phyloP scores from a whole-genome alignment of 2,888 invertebrate genomes.

The Idaea aversata region DNA sequence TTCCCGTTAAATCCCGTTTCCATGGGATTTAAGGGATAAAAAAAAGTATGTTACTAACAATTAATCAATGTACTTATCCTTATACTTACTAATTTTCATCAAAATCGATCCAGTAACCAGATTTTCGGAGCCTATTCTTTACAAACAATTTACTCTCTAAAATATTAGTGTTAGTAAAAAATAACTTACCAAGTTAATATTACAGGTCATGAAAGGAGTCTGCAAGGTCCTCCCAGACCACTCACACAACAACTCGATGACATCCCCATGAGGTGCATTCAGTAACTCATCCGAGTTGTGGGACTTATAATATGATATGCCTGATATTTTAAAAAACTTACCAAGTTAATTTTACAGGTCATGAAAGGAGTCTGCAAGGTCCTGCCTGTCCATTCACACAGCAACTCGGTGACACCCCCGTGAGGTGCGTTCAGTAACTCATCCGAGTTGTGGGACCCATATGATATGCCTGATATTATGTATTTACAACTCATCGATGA shows the following conservation, averaged over 20 bases:
- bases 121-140: too few relatives aligned
- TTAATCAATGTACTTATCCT: too few relatives aligned
- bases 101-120: too few relatives aligned
- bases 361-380: conserved; percentile 66
- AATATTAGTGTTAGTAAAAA: too few relatives aligned
- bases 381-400: conserved; percentile 63
- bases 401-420: conserved; percentile 60
- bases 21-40: too few relatives aligned
- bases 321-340: conserved; percentile 56
- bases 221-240: conserved; percentile 62
- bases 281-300: conserved; percentile 61
- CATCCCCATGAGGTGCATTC: conserved; percentile 65
- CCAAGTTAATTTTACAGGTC: conserved; percentile 69
- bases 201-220: conserved; percentile 69
- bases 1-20: too few relatives aligned
- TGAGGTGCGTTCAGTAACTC: conserved; percentile 70
- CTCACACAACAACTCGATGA: conserved; percentile 64
- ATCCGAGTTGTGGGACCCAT: conserved; percentile 53
- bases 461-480: conserved; percentile 60
- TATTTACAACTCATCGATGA: conserved; percentile 63
- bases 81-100: too few relatives aligned
- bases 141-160: too few relatives aligned
- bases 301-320: conserved; percentile 58
- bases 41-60: too few relatives aligned
- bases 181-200: conserved; percentile 64